phyloP scores from a whole-genome alignment of 2,888 invertebrate species.

The Cabera pusaria region DNA sequence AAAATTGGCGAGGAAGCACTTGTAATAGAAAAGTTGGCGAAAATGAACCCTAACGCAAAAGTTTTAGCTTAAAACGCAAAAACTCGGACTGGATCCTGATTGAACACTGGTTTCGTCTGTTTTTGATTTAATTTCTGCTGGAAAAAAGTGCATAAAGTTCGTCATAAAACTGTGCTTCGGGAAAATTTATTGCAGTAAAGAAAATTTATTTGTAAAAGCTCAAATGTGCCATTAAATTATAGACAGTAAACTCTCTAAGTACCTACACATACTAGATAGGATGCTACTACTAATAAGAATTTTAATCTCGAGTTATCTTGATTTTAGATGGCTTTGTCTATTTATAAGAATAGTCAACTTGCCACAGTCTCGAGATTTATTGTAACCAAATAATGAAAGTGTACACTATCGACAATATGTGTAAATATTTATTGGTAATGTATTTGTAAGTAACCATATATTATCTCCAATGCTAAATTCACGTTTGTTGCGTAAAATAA shows the following conservation, averaged over 20 bases:
- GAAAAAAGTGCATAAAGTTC: slow-evolving; percentile 33
- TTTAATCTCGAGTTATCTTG: slow-evolving; percentile 2
- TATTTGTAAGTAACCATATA: too few relatives aligned
- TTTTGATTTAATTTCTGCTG: slow-evolving; percentile 24
- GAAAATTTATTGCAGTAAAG: slow-evolving; percentile 29
- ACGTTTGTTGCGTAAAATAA: too few relatives aligned
- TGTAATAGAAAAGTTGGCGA: slow-evolving; percentile 15
- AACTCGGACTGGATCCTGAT: slow-evolving; percentile 27
- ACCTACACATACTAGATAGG: too few relatives aligned
- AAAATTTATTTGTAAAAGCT: slow-evolving; percentile 18
- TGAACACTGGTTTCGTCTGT: slow-evolving; percentile 24
- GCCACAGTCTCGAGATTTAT: too few relatives aligned
- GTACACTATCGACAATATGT: too few relatives aligned
- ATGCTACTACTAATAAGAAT: too few relatives aligned
- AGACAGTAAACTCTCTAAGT: too few relatives aligned
- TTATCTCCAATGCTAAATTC: too few relatives aligned
- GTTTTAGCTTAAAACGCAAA: slow-evolving; percentile 22
- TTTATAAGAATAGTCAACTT: too few relatives aligned
- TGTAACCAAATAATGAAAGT: too few relatives aligned
- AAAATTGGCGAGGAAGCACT: slow-evolving; percentile 14
- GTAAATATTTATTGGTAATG: too few relatives aligned
- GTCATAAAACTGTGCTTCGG: slow-evolving; percentile 23
- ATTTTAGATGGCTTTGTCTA: too few relatives aligned
- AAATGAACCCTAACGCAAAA: slow-evolving; percentile 11
- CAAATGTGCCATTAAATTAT: slow-evolving; percentile 28